Evolutionary conservation across 53 echinoderm and acorn worm species (phyloP).

Genomic region (Astropecten irregularis): DNA sequence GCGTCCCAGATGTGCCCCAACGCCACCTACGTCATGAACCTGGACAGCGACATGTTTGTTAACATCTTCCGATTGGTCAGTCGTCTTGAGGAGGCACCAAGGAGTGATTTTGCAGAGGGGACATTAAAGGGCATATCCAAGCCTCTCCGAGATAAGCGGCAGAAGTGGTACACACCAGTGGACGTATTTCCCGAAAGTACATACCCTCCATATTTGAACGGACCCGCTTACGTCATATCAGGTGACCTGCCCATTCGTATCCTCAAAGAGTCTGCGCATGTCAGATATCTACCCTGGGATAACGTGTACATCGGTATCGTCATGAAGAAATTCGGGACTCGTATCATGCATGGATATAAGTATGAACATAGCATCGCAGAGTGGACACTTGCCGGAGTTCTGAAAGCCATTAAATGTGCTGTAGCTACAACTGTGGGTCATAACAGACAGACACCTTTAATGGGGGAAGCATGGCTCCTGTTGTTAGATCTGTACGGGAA

Average conservation of each 20-base stretch:
- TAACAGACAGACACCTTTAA: too few species aligned
- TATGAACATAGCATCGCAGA: not conserved
- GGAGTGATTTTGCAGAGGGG: slow-evolving; percentile 30
- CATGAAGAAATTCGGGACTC: not conserved
- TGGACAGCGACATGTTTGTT: slow-evolving; percentile 57
- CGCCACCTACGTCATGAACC: slow-evolving; percentile 52
- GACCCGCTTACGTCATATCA: slow-evolving; percentile 64
- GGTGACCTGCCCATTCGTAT: slow-evolving; percentile 54
- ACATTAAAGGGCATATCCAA: slow-evolving; percentile 8
- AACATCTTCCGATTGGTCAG: slow-evolving; percentile 42
- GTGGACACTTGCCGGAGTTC: too few species aligned
- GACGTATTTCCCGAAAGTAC: slow-evolving; percentile 42
- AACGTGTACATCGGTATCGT: slow-evolving; percentile 60
- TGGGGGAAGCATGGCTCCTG: too few species aligned
- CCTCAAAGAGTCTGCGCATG: slow-evolving; percentile 27
- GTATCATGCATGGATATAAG: not conserved
- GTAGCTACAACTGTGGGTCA: too few species aligned
- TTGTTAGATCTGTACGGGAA: too few species aligned
- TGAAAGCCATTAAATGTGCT: too few species aligned
- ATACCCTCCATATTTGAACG: slow-evolving; percentile 64
- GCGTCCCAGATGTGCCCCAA: slow-evolving; percentile 43
- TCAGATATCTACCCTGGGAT: slow-evolving; percentile 49
- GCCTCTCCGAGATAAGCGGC: not conserved
- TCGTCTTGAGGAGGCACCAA: not conserved
- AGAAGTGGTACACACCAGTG: slow-evolving; percentile 42